Evolutionary conservation across 2,113 vertebrate genomes (phyloP), one percentile per base, ranked within the genome.

Genomic region (Tamias sibiricus): DNA sequence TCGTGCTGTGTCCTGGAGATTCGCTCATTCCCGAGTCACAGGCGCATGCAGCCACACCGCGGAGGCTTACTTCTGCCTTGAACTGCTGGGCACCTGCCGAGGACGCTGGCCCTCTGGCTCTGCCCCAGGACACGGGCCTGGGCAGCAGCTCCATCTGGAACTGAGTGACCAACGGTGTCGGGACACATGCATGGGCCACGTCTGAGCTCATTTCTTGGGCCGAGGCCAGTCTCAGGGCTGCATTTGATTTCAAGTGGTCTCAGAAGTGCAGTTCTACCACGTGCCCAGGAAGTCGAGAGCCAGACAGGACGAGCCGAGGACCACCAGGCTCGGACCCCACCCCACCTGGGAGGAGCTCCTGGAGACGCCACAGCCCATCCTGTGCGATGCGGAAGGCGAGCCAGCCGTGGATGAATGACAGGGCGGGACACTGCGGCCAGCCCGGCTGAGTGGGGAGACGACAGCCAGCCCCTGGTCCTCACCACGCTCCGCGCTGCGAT

Each of bases 321-420:
- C 16, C 20, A 3, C 3, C 22, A 37, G 0, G 0, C 22, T 37
- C 22, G 13, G 0, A 28, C 17, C 1, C 6, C 1, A 2, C 14
- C 32, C 6, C 32, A 7, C 14, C 13, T 19, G 0, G n/a, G n/a
- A n/a, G 0, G 7, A 35, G 20, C 35, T 26, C 24, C 42, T 49
- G 32, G 14, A 35, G 28, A 62, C 8, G 1, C 42, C 40, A 8
- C 1, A 32, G 10, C 40, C 35, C 57, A 22, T 19, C n/a, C 13
- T 17, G n/a, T 16, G n/a, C 0, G 71, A 20, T 16, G 1, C 10
- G 22, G 30, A 86, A 42, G 59, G 24, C 16, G 4, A 9, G 5
- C n/a, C 24, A 32, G 1, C 30, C 2, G 16, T 3, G 20, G 82
- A 7, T 6, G 8, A 44, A n/a, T 19, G 22, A 4, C 3, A 8